A percentile compares a stretch with the other conserved stretches of the same genome.
These are phyloP conservation scores for Aphrophora alni DNA, from an alignment of 2,888 invertebrate species.

Conservation along the genomic window DNA sequence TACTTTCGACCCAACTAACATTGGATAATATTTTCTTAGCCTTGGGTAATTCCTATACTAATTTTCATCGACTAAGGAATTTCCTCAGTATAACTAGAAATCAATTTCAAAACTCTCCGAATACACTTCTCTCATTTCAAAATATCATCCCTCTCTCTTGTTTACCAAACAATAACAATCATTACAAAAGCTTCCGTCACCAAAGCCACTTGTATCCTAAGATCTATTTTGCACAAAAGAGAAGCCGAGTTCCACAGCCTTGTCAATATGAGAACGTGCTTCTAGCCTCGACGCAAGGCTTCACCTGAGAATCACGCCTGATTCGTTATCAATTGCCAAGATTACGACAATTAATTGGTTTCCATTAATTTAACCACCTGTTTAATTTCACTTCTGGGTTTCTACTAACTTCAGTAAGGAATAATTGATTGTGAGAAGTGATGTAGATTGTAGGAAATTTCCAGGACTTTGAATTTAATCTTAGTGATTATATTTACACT, in stretches of 20 bases:
- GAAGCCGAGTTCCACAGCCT: not conserved
- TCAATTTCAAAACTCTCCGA: no score
- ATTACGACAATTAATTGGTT: not conserved
- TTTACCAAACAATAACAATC: not conserved
- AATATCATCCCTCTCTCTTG: not conserved
- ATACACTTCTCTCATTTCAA: no score
- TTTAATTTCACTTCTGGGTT: not conserved
- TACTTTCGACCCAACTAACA: no score
- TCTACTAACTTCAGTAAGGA: no score
- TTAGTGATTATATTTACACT: no score
- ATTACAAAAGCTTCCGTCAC: not conserved
- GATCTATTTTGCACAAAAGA: not conserved
- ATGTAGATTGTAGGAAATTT: no score
- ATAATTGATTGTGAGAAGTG: no score
- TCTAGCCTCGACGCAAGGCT: not conserved
- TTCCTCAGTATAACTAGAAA: no score
- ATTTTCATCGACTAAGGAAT: no score
- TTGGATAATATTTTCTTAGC: no score
- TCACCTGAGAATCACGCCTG: not conserved
- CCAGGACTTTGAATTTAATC: no score
- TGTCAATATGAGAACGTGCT: not conserved
- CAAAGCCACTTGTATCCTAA: not conserved
- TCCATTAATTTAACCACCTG: constrained; percentile 11
- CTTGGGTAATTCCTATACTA: no score
- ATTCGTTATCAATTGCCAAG: not conserved